These are phyloP conservation scores for Andrena bucephala DNA, from an alignment of 2,888 invertebrate genomes.

Conservation along the genomic window DNA sequence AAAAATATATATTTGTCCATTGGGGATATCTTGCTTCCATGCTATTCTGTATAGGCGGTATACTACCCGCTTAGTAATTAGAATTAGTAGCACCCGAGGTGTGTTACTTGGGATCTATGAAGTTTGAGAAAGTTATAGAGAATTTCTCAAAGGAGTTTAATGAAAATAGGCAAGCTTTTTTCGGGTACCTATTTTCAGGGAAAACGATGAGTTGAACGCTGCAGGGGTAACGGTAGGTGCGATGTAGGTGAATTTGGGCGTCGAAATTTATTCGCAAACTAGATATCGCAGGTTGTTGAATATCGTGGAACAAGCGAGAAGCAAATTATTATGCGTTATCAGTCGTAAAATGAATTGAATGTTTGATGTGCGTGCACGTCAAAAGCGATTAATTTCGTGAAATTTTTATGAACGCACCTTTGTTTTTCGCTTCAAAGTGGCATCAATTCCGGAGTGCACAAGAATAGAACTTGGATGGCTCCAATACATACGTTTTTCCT, in stretches of 20 bases:
- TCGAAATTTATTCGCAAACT: slow-evolving; percentile 30
- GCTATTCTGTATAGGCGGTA: no score
- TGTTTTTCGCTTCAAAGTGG: not conserved
- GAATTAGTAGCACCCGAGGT: no score
- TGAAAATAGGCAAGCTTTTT: no score
- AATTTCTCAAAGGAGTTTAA: no score
- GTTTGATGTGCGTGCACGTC: not conserved
- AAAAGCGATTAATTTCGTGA: slow-evolving; percentile 12
- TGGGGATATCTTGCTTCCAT: no score
- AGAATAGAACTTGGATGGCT: not conserved
- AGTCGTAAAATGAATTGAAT: slow-evolving; percentile 20
- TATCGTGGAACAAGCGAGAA: slow-evolving; percentile 2
- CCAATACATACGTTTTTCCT: not conserved
- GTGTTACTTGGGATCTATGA: no score
- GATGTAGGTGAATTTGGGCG: slow-evolving; percentile 2
- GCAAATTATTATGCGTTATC: slow-evolving; percentile 48
- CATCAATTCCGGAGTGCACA: not conserved
- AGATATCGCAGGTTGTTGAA: not conserved
- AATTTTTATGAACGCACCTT: slow-evolving; percentile 28
- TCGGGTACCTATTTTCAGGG: no score
- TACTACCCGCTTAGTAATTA: no score
- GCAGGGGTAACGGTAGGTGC: no score
- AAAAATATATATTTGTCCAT: no score
- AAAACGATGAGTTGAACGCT: no score
- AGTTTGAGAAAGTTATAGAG: no score